These are phyloP conservation scores for Antheraea assamensis DNA, from an alignment of 2,888 invertebrate species.

Conservation along the genomic window DNA sequence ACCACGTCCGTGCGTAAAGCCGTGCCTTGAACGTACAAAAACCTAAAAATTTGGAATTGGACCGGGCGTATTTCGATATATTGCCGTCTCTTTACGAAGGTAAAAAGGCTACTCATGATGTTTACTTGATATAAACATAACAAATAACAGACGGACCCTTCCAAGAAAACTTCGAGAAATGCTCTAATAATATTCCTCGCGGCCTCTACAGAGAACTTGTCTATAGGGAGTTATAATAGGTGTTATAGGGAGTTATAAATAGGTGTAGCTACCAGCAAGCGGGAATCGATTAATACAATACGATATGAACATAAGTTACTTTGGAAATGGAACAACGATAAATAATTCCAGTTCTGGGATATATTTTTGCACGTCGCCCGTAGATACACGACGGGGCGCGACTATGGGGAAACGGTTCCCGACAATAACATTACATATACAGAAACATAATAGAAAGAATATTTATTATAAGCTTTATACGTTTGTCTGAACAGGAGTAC, in stretches of 20 bases:
- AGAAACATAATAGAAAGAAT: neutral
- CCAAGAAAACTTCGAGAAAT: conserved; percentile 38
- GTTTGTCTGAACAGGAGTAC: conserved; percentile 19
- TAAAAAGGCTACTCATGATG: conserved; percentile 4
- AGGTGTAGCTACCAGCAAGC: conserved; percentile 35
- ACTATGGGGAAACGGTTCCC: conserved; percentile 34
- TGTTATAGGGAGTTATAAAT: conserved; percentile 41
- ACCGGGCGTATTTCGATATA: conserved; percentile 1
- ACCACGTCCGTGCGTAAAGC: conserved; percentile 28
- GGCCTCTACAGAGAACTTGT: conserved; percentile 47
- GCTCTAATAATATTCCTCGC: conserved; percentile 37
- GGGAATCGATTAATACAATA: conserved; percentile 43
- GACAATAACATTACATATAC: conserved; percentile 39
- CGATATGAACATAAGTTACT: conserved; percentile 40
- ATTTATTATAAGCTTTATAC: neutral
- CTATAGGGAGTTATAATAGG: conserved; percentile 40
- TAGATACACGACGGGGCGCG: conserved; percentile 31
- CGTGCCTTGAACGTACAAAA: conserved; percentile 32
- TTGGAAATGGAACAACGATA: conserved; percentile 48
- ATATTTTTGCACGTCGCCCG: conserved; percentile 41
- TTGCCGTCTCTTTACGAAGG: neutral
- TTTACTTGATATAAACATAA: conserved; percentile 39
- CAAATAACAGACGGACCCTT: conserved; percentile 37
- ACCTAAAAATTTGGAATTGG: conserved; percentile 25
- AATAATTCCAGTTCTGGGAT: conserved; percentile 44